Conservation (phyloP, 2,888 invertebrate genomes). For the Strigamia maritima region DNA sequence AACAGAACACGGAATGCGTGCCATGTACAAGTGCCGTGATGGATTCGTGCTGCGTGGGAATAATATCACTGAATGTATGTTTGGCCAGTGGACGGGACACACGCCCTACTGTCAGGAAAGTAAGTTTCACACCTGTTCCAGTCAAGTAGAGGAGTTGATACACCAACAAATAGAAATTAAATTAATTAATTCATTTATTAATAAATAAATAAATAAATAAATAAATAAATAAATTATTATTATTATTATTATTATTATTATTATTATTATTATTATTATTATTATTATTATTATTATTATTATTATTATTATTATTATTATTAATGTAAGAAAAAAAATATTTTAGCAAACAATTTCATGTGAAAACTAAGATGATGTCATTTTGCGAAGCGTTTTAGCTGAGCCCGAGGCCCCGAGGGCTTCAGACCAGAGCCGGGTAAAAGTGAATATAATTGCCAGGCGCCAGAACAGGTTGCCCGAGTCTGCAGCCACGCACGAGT, state of each 20-base stretch:
- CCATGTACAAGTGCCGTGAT: slow-evolving; percentile 88
- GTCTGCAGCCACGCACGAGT: background rate
- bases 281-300: too few species aligned
- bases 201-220: too few species aligned
- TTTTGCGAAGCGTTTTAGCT: background rate
- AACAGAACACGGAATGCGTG: slow-evolving; percentile 94
- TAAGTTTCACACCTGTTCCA: slow-evolving; percentile 48
- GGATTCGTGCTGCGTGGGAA: slow-evolving; percentile 81
- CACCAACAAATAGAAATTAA: too few species aligned
- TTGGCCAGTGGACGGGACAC: slow-evolving; percentile 88
- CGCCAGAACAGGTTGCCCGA: slow-evolving; percentile 4
- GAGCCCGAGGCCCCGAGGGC: background rate
- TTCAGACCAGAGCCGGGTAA: background rate
- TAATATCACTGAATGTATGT: slow-evolving; percentile 79
- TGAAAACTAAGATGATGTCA: background rate
- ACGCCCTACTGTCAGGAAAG: slow-evolving; percentile 71
- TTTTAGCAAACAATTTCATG: background rate
- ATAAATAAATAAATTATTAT: too few species aligned
- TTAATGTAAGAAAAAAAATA: background rate
- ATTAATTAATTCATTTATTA: too few species aligned
- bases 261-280: too few species aligned
- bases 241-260: too few species aligned
- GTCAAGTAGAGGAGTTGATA: too few species aligned
- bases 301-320: too few species aligned
- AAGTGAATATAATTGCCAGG: background rate